Base-by-base conservation (phyloP, 2,797 vertebrate genomes). In the Chromobotia macracanthus region DNA sequence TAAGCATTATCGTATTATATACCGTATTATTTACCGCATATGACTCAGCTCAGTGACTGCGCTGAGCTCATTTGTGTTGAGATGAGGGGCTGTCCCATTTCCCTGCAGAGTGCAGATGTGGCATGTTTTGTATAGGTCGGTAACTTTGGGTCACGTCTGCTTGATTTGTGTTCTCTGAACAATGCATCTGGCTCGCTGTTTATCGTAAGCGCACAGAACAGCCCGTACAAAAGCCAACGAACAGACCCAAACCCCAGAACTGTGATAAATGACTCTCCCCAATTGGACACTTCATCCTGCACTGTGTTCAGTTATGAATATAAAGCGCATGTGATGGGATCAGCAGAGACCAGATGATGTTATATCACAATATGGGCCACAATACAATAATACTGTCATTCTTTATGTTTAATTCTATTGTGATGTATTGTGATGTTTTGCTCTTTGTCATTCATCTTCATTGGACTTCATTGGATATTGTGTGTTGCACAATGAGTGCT, bases 31-130 rank as follows among this genome's bases (percentile, higher is more conserved):
- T 38, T 38, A 38, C n/a, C n/a, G 35, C 35, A 38, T 5, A 38
- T 38, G 3, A 38, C n/a, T n/a, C n/a, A n/a, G n/a, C n/a, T 10
- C 63, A 6, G 19, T 38, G 38, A 63, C 25, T 38, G 56, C 53
- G n/a, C 35, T 4, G 7, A 50, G 12, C 61, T 81, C 51, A 69
- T 81, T 72, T 79, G 70, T 71, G 53, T 65, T 56, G 21, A 67
- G 71, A 64, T 67, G 53, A 75, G 67, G 58, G 16, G 35, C 41
- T 58, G 64, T 56, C 25, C 15, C 23, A 31, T 56, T 10, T 75
- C 72, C 46, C 46, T 12, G 28, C 15, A 0, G 28, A 38, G 73
- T 12, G 60, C 12, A 41, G 23, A 66, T 67, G n/a, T 67, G 53
- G 21, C 8, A 12, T 64, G 63, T 60, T 67, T 18, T 48, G 16